Evolutionary conservation across 2,113 vertebrate species (phyloP).

Genomic region (Dromiciops gliroides): DNA sequence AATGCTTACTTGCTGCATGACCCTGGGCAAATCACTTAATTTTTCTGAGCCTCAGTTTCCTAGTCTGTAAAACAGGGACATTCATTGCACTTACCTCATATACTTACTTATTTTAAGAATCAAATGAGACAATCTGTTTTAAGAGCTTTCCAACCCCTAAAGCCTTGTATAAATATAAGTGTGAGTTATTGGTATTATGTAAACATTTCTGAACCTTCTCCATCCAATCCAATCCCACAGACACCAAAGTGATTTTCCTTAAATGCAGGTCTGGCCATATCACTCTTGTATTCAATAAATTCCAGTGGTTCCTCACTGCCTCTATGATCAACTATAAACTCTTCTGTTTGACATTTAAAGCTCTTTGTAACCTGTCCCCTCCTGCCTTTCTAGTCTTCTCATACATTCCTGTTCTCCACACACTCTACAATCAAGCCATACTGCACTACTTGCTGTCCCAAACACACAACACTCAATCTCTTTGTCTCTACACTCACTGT

Average conservation of each 20-base stretch:
- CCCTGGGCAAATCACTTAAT: not conserved
- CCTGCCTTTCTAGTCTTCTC: not conserved
- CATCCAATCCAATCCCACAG: not conserved
- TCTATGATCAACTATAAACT: not conserved
- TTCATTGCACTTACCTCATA: not conserved
- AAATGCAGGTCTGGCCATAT: not conserved
- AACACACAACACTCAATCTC: too few species aligned
- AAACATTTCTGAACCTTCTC: not conserved
- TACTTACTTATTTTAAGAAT: not conserved
- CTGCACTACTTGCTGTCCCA: too few species aligned
- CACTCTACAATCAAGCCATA: not conserved
- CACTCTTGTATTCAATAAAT: not conserved
- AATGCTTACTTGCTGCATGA: not conserved
- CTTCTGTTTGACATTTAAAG: not conserved
- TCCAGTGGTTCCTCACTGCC: not conserved
- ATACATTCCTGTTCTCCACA: not conserved
- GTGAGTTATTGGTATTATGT: not conserved
- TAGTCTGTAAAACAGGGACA: not conserved
- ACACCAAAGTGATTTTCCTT: not conserved
- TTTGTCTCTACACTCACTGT: too few species aligned
- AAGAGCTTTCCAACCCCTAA: not conserved
- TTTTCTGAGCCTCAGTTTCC: not conserved
- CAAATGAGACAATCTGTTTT: not conserved
- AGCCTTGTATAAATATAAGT: not conserved
- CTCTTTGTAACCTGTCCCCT: not conserved